Conservation (phyloP, 1,140 invertebrate species). For the Panulirus ornatus region DNA sequence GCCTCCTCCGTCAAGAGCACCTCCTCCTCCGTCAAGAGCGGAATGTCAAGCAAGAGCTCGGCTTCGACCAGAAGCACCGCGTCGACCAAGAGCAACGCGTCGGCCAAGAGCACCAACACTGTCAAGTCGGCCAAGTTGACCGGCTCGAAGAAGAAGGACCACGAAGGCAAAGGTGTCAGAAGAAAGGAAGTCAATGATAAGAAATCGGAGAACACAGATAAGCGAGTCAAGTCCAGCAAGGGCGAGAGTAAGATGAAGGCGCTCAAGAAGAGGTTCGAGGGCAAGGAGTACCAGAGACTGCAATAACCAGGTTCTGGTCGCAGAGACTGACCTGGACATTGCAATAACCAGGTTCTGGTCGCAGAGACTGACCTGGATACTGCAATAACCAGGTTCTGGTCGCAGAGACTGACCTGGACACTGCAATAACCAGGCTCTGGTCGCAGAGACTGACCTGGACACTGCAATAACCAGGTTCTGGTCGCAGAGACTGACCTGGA, state of each 20-base stretch:
- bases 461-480: no score
- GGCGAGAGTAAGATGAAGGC: constrained; percentile 61
- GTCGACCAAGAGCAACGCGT: constrained; percentile 39
- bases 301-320: not conserved
- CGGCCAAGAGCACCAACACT: constrained; percentile 37
- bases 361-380: not conserved
- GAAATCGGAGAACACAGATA: constrained; percentile 26
- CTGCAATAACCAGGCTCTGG: no score
- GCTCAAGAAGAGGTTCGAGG: constrained; percentile 63
- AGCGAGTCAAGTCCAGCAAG: constrained; percentile 41
- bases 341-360: not conserved
- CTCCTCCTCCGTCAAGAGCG: constrained; percentile 50
- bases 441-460: not conserved
- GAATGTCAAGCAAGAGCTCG: constrained; percentile 24
- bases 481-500: no score
- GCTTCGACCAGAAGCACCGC: constrained; percentile 24
- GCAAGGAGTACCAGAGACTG: constrained; percentile 59
- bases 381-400: not conserved
- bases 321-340: not conserved
- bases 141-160: constrained; percentile 46
- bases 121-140: constrained; percentile 40
- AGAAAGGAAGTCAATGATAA: constrained; percentile 56
- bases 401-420: not conserved
- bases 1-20: constrained; percentile 36
- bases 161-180: constrained; percentile 55